Evolutionary conservation across 2,113 vertebrate genomes (phyloP).

Genomic region (Albula goreensis): DNA sequence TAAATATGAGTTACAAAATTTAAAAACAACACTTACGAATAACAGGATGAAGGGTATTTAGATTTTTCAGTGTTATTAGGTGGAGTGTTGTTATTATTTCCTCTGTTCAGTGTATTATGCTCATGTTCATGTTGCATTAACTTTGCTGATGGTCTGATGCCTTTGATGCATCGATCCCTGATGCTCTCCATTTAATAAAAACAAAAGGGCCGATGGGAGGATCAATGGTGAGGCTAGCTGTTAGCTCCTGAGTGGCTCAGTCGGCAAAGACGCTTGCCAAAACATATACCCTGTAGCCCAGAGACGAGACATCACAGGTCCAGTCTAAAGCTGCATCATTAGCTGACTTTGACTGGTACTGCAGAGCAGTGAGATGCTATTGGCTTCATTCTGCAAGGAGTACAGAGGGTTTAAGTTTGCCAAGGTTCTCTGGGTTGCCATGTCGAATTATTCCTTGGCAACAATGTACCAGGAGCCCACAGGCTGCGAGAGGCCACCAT

Average conservation of each 20-base stretch:
- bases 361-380: background rate
- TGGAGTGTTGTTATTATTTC: background rate
- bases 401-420: background rate
- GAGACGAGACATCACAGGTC: background rate
- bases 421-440: no score
- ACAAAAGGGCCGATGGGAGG: conserved; percentile 38
- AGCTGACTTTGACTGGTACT: background rate
- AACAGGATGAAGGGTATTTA: no score
- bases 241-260: conserved; percentile 33
- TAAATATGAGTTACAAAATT: background rate
- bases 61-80: no score
- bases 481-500: background rate
- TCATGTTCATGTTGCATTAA: background rate
- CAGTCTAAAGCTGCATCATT: conserved; percentile 34
- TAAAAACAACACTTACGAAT: no score
- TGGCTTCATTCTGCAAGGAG: background rate
- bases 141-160: background rate
- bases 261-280: conserved; percentile 20
- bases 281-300: conserved; percentile 22
- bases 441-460: no score
- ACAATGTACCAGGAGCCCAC: background rate
- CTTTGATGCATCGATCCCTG: background rate
- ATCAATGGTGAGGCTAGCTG: conserved; percentile 38
- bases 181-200: conserved; percentile 44
- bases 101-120: background rate